Base-by-base conservation (phyloP, 2,888 invertebrate genomes). In the Lottia gigantea region DNA sequence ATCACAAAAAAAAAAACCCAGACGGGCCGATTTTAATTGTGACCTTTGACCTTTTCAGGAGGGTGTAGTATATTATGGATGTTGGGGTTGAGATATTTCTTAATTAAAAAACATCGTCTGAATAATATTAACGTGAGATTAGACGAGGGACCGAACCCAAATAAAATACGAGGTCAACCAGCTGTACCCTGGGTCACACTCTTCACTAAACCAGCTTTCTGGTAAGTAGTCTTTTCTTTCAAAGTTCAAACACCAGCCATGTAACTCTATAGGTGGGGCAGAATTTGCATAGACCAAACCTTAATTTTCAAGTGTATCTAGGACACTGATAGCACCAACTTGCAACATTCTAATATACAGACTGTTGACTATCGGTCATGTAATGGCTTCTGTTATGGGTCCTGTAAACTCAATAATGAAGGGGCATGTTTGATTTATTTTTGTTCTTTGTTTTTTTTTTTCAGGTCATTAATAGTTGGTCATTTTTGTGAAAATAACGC, bases 401-500 rank as follows among this genome's bases (percentile, higher is more conserved):
- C n/a, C n/a, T n/a, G n/a, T n/a, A n/a, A n/a, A n/a, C n/a, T n/a
- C n/a, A n/a, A n/a, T n/a, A n/a, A n/a, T n/a, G n/a, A n/a, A n/a
- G n/a, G 31, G 11, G 7, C 6, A 40, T 40, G 40, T 11, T 1
- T 40, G 11, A 40, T 40, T 1, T 6, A 11, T 40, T 40, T 40
- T 3, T 8, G 2, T 8, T 8, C 3, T 15, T 40, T 25, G 26
- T 68, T 66, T 71, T 67, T 74, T 69, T 66, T 64, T 83, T 84
- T 67, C 85, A 92, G 92, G 92, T 92, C 93, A n/a, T 91, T 93
- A 74, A 90, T 93, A 7, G 85, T 92, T 74, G 92, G 92, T 64
- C 93, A 93, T 85, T 92, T 93, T 76, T 92, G 92, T 83, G 92
- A 93, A 85, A 93, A 92, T 86, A 93, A 93, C 86, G 92, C 92